Percentiles rank a stretch among this genome's conserved stretches.
These are phyloP conservation scores for Hirundo rustica DNA, from an alignment of 2,797 vertebrate genomes.

Conservation along the genomic window DNA sequence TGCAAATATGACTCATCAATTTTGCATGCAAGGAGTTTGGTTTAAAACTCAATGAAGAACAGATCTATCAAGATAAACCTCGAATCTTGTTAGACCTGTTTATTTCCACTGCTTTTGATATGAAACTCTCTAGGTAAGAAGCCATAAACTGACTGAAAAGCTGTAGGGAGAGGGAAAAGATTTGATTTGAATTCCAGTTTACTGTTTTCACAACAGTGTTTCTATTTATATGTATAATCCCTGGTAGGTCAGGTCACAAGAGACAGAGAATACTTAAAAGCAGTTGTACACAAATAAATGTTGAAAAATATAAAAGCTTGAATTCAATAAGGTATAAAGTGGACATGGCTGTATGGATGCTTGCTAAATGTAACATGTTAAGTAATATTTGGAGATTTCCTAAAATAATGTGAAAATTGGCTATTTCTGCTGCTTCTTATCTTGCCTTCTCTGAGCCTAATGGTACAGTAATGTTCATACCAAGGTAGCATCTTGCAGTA, in stretches of 20 bases:
- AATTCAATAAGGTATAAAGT: not conserved
- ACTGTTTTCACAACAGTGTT: not conserved
- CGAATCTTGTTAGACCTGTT: conserved; percentile 32
- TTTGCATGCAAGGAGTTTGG: not conserved
- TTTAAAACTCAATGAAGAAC: not conserved
- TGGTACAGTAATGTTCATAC: not conserved
- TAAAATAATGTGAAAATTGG: not conserved
- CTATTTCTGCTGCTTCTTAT: not conserved
- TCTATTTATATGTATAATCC: not conserved
- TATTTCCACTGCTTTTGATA: not conserved
- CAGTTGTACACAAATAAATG: not conserved
- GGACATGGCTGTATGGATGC: not conserved
- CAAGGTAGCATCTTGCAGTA: not conserved
- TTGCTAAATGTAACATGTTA: not conserved
- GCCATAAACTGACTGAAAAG: not conserved
- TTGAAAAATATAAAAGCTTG: not conserved
- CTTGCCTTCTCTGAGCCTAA: not conserved
- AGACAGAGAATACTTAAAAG: not conserved
- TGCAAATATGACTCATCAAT: not conserved
- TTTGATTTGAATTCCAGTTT: not conserved
- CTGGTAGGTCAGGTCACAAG: not conserved
- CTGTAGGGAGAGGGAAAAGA: not conserved
- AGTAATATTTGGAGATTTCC: not conserved
- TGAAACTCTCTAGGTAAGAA: not conserved
- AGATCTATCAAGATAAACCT: not conserved